phyloP scores from a whole-genome alignment of 2,888 invertebrate genomes.

The Elmis aenea region DNA sequence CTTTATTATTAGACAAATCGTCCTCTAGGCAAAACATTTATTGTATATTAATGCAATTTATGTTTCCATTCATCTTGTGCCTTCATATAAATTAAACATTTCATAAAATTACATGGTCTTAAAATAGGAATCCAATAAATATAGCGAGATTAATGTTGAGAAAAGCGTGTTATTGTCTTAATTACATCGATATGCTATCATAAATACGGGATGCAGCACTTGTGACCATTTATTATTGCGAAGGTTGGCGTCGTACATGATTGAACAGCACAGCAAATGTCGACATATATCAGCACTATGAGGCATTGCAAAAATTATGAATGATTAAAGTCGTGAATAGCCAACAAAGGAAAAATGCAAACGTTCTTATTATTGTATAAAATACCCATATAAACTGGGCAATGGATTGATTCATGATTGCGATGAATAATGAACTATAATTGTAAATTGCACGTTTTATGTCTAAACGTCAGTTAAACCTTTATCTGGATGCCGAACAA shows the following conservation, averaged over 20 bases:
- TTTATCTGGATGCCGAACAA: constrained; percentile 3
- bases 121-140: no score
- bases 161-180: constrained; percentile 13
- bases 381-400: constrained; percentile 5
- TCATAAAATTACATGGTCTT: constrained; percentile 9
- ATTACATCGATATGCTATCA: constrained; percentile 9
- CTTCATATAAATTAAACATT: constrained; percentile 10
- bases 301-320: constrained; percentile 4
- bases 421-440: constrained; percentile 8
- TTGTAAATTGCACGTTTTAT: constrained; percentile 6
- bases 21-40: no score
- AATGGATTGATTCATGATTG: constrained; percentile 7
- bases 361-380: constrained; percentile 5
- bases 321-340: constrained; percentile 8
- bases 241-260: constrained; percentile 13
- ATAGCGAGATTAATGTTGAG: constrained; percentile 6
- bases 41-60: no score
- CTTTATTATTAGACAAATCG: no score
- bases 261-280: constrained; percentile 12
- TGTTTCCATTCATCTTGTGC: constrained; percentile 6
- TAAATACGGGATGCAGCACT: constrained; percentile 7
- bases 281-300: constrained; percentile 9
- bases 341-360: constrained; percentile 2
- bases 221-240: constrained; percentile 9
- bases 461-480: constrained; percentile 4